A percentile compares a stretch with the other conserved stretches of the same genome.
phyloP scores from a whole-genome alignment of 2,113 vertebrate species.

The Actinemys pallida region DNA sequence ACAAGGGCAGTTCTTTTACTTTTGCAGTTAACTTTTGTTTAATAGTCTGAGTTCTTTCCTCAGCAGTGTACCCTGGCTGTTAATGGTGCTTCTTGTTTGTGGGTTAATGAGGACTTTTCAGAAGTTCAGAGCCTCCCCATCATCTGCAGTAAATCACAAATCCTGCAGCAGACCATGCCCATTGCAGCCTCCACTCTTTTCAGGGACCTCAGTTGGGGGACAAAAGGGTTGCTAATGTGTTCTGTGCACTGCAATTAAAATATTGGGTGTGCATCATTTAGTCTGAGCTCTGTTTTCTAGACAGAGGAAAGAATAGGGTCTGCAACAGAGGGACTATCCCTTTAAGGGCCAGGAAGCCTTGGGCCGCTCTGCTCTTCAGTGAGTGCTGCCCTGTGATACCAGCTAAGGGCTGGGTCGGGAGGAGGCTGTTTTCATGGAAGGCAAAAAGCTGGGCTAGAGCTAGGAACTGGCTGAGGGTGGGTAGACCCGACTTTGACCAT shows the following conservation, averaged over 20 bases:
- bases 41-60: background rate
- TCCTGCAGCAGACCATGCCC: background rate
- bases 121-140: fast-evolving
- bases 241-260: background rate
- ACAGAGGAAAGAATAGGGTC: background rate
- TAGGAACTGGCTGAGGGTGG: background rate
- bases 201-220: background rate
- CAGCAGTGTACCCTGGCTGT: background rate
- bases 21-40: background rate
- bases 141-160: background rate
- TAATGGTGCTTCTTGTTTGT: background rate
- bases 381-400: background rate
- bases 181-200: background rate
- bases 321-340: background rate
- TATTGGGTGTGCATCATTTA: background rate
- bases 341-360: background rate
- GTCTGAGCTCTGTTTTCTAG: background rate
- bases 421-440: background rate
- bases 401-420: background rate
- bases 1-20: background rate
- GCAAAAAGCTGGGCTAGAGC: background rate
- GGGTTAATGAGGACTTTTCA: background rate
- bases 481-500: background rate
- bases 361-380: too few species aligned
- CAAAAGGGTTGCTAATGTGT: background rate